Percentiles rank a stretch among this genome's conserved stretches.
Evolutionary conservation across 2,113 vertebrate genomes (phyloP).

Genomic region (Tetraodon nigroviridis): DNA sequence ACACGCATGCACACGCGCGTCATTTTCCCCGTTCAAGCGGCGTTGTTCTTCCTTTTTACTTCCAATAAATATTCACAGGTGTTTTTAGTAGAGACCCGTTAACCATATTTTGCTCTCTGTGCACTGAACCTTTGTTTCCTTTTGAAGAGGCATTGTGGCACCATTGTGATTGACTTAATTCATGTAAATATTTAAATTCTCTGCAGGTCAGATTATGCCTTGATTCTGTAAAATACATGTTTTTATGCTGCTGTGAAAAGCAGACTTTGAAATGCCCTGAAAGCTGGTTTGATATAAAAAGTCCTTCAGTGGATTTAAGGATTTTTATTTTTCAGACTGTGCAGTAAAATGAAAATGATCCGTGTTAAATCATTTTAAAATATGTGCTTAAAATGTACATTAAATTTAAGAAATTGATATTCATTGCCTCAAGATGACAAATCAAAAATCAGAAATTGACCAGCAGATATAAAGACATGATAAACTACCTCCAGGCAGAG

Average conservation of each 20-base stretch:
- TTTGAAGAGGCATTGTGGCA: conserved; percentile 43
- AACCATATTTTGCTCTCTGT: conserved; percentile 1
- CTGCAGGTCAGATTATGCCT: conserved; percentile 74
- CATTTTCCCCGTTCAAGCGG: too few relatives aligned
- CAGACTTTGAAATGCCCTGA: conserved; percentile 29
- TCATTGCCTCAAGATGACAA: not conserved
- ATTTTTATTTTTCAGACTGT: conserved; percentile 3
- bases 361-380: conserved; percentile 31
- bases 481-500: conserved; percentile 2
- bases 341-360: conserved; percentile 18
- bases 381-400: conserved; percentile 28
- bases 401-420: not conserved
- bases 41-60: not conserved
- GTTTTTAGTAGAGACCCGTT: conserved; percentile 1
- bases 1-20: too few relatives aligned
- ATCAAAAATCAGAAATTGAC: not conserved
- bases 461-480: conserved; percentile 5
- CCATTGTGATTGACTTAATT: conserved; percentile 33
- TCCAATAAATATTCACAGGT: not conserved
- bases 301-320: too few relatives aligned
- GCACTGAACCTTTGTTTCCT: conserved; percentile 41
- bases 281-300: conserved; percentile 35
- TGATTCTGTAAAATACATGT: conserved; percentile 51
- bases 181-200: conserved; percentile 40
- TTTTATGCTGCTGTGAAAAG: conserved; percentile 32